Evolutionary conservation across 2,797 vertebrate genomes (phyloP).

Genomic region (Microtus obscurus): DNA sequence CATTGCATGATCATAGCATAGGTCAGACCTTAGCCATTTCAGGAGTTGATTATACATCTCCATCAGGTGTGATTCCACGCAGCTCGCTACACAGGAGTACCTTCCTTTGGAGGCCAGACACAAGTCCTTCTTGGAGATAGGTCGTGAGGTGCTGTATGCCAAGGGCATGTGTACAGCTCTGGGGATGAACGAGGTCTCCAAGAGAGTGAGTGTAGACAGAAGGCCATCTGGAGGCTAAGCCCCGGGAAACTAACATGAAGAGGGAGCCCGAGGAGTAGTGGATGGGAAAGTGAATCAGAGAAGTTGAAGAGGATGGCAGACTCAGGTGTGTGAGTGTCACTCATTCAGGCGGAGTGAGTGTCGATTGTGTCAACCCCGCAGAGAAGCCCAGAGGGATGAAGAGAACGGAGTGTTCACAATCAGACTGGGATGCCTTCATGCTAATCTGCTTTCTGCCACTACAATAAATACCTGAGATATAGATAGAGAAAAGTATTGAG

Average conservation of each 20-base stretch:
- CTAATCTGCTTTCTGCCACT: background rate
- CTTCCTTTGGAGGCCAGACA: background rate
- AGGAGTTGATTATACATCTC: no score
- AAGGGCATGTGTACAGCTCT: background rate
- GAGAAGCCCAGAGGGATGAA: background rate
- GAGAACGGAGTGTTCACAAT: background rate
- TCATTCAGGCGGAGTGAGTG: background rate
- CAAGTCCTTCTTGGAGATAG: no score
- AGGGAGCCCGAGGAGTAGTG: background rate
- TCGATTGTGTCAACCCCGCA: background rate
- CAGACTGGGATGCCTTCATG: background rate
- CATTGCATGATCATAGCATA: no score
- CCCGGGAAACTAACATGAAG: background rate
- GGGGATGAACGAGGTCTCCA: background rate
- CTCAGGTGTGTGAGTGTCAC: background rate
- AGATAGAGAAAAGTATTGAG: background rate
- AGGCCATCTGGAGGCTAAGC: background rate
- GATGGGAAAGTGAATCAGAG: background rate
- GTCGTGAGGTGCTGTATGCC: background rate
- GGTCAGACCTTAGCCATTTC: no score
- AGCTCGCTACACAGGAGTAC: no score
- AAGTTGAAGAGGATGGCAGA: background rate
- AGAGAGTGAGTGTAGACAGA: background rate
- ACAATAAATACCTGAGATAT: background rate
- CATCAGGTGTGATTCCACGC: no score